phyloP scores from a whole-genome alignment of 1,140 invertebrate genomes.

The Atta texana region DNA sequence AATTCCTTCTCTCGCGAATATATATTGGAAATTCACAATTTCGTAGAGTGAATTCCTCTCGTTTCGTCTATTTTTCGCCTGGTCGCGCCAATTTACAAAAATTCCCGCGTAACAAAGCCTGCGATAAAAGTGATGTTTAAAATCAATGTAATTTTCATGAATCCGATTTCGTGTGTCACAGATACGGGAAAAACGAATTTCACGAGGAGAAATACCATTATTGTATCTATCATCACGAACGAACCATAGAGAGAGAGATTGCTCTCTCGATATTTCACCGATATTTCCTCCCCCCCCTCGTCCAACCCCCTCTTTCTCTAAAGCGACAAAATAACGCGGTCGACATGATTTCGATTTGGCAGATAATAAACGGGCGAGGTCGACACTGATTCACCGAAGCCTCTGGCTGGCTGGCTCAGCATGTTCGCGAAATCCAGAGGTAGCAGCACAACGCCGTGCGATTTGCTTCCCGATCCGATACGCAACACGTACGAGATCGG shows the following conservation, averaged over 20 bases:
- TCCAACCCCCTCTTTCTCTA: too few species aligned
- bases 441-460: conserved; percentile 84
- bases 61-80: not conserved
- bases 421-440: conserved; percentile 93
- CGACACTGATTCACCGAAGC: conserved; percentile 42
- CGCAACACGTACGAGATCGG: conserved; percentile 95
- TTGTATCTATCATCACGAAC: not conserved
- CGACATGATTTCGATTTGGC: conserved; percentile 12
- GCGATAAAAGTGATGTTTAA: not conserved
- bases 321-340: not conserved
- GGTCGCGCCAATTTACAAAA: not conserved
- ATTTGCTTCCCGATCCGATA: conserved; percentile 92
- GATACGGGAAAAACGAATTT: not conserved
- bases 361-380: conserved; percentile 30
- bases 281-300: not conserved
- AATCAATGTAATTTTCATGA: conserved; percentile 18
- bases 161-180: not conserved
- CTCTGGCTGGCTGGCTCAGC: conserved; percentile 73
- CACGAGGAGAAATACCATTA: not conserved
- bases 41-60: not conserved
- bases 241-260: conserved; percentile 4
- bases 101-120: not conserved
- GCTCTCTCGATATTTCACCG: conserved; percentile 15
- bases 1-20: not conserved
- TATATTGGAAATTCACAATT: not conserved